Conservation (phyloP, 2,888 invertebrate genomes). For the Heliconius aoede region DNA sequence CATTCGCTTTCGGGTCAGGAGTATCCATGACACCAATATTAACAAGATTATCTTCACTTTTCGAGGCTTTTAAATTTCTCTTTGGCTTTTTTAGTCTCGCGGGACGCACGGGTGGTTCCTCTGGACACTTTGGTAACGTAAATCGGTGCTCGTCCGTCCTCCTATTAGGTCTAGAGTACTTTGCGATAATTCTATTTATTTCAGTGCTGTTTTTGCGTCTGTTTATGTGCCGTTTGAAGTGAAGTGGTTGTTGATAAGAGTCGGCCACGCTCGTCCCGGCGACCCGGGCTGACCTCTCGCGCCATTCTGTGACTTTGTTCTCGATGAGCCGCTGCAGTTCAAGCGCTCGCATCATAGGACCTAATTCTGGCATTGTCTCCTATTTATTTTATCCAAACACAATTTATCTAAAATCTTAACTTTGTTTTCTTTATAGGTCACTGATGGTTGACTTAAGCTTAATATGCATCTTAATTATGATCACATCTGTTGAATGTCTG, state of each 20-base stretch:
- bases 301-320: conserved; percentile 82
- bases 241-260: conserved; percentile 81
- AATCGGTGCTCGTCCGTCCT: conserved; percentile 67
- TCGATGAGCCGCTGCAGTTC: conserved; percentile 79
- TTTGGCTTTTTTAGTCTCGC: conserved; percentile 61
- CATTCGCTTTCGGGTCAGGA: conserved; percentile 59
- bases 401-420: conserved; percentile 44
- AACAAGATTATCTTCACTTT: conserved; percentile 75
- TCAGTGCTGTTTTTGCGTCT: conserved; percentile 81
- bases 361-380: conserved; percentile 76
- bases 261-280: conserved; percentile 71
- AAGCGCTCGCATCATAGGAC: conserved; percentile 79
- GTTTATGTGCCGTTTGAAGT: conserved; percentile 80
- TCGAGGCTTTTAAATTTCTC: conserved; percentile 64
- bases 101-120: conserved; percentile 66
- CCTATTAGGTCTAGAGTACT: conserved; percentile 77
- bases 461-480: conserved; percentile 38
- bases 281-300: conserved; percentile 81
- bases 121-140: conserved; percentile 56
- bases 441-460: conserved; percentile 39
- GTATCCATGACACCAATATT: conserved; percentile 66
- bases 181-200: conserved; percentile 82
- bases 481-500: conserved; percentile 48
- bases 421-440: conserved; percentile 38
- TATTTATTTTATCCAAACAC: conserved; percentile 42